Conservation (phyloP, 2,888 invertebrate species). For the Ophioninae sp. region DNA sequence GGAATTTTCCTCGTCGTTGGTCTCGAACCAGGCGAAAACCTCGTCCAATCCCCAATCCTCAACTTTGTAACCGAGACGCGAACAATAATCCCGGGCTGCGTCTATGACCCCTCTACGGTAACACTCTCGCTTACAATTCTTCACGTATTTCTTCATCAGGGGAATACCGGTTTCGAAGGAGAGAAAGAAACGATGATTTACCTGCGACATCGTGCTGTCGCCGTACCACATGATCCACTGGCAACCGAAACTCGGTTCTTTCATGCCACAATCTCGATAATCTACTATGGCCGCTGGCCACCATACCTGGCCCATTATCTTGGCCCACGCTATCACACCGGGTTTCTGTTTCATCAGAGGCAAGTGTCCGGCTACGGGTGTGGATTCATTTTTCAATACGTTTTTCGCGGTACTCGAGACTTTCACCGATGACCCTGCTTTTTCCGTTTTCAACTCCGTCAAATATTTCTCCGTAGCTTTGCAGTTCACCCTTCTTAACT, state of each 20-base stretch:
- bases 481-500: conserved; percentile 67
- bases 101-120: conserved; percentile 56
- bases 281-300: conserved; percentile 78
- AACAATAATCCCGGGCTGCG: conserved; percentile 70
- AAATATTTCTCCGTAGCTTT: conserved; percentile 68
- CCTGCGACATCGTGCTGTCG: conserved; percentile 76
- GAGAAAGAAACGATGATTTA: conserved; percentile 60
- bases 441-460: conserved; percentile 58
- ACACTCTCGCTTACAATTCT: conserved; percentile 45
- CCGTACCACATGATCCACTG: conserved; percentile 80
- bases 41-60: conserved; percentile 69
- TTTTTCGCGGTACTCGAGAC: not conserved
- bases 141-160: conserved; percentile 40
- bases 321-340: conserved; percentile 76
- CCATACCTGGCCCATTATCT: conserved; percentile 74
- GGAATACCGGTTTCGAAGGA: conserved; percentile 33
- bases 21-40: conserved; percentile 65
- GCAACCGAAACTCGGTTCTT: conserved; percentile 74
- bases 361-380: conserved; percentile 62
- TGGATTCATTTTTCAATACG: conserved; percentile 13
- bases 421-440: conserved; percentile 33
- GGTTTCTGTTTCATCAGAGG: conserved; percentile 74
- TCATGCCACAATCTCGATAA: conserved; percentile 75
- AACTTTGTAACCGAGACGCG: conserved; percentile 66
- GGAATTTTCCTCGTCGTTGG: not conserved